phyloP scores from a whole-genome alignment of 2,888 invertebrate species.

The Mycogona germanica region DNA sequence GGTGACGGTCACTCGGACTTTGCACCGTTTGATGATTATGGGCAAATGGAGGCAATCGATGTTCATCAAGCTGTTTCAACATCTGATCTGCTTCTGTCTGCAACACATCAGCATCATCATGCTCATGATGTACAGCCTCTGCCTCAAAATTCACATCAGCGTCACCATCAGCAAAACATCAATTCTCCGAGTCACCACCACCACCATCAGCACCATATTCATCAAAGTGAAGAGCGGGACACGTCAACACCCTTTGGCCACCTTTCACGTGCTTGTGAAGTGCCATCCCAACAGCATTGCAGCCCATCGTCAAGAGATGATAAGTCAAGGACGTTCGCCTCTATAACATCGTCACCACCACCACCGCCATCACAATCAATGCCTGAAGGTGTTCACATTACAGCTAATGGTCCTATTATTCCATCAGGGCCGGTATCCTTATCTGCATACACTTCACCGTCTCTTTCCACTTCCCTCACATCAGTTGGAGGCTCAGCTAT shows the following conservation, averaged over 20 bases:
- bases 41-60: not conserved
- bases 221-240: too few species aligned
- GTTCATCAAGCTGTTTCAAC: not conserved
- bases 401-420: not conserved
- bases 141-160: not conserved
- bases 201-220: too few species aligned
- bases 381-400: too few species aligned
- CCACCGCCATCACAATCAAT: not conserved
- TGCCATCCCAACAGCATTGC: too few species aligned
- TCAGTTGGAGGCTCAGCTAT: not conserved
- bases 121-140: not conserved
- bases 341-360: too few species aligned
- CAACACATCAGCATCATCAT: conserved; percentile 2
- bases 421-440: not conserved
- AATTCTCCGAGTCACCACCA: too few species aligned
- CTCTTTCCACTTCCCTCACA: not conserved
- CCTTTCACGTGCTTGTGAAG: too few species aligned
- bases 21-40: not conserved
- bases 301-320: too few species aligned
- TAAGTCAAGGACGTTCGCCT: too few species aligned
- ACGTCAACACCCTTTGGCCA: too few species aligned
- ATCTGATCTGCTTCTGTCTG: not conserved
- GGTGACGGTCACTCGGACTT: too few species aligned
- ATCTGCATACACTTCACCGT: not conserved
- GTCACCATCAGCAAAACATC: not conserved